Evolutionary conservation across 2,797 vertebrate genomes (phyloP).

Genomic region (Phoebastria nigripes): DNA sequence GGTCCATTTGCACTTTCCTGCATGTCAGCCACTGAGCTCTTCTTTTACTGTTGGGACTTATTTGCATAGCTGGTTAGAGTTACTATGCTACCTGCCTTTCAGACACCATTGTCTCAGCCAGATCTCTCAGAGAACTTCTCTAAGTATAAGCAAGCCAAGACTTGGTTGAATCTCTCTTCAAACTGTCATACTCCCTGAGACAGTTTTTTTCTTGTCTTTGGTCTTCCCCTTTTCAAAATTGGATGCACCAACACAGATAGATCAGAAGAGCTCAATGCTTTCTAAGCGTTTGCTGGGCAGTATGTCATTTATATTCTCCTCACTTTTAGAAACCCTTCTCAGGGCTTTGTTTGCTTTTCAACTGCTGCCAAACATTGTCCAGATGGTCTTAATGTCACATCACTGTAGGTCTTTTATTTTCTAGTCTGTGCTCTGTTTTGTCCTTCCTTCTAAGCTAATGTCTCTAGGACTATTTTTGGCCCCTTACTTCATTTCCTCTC

Average conservation of each 20-base stretch:
- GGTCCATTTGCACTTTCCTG: background rate
- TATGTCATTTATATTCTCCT: slow-evolving; percentile 44
- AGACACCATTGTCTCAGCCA: background rate
- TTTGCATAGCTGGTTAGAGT: background rate
- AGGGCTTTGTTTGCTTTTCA: slow-evolving; percentile 59
- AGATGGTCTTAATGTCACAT: slow-evolving; percentile 70
- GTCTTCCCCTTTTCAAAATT: slow-evolving; percentile 1
- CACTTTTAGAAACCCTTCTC: slow-evolving; percentile 49
- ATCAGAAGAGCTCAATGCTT: background rate
- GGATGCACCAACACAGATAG: background rate
- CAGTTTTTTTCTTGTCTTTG: background rate
- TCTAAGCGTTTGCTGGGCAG: background rate
- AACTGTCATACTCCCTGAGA: background rate
- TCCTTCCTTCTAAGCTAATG: slow-evolving; percentile 54
- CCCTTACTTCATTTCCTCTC: slow-evolving; percentile 63
- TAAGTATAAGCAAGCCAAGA: background rate
- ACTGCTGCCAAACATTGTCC: slow-evolving; percentile 66
- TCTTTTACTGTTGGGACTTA: background rate
- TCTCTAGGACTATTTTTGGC: slow-evolving; percentile 59
- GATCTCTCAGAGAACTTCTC: background rate
- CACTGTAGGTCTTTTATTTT: slow-evolving; percentile 68
- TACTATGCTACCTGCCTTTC: background rate
- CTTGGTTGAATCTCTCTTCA: background rate
- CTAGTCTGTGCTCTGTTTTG: slow-evolving; percentile 55
- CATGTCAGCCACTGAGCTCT: background rate